These are phyloP conservation scores for Pteropus rufus DNA, from an alignment of 2,797 vertebrate species.

Conservation along the genomic window DNA sequence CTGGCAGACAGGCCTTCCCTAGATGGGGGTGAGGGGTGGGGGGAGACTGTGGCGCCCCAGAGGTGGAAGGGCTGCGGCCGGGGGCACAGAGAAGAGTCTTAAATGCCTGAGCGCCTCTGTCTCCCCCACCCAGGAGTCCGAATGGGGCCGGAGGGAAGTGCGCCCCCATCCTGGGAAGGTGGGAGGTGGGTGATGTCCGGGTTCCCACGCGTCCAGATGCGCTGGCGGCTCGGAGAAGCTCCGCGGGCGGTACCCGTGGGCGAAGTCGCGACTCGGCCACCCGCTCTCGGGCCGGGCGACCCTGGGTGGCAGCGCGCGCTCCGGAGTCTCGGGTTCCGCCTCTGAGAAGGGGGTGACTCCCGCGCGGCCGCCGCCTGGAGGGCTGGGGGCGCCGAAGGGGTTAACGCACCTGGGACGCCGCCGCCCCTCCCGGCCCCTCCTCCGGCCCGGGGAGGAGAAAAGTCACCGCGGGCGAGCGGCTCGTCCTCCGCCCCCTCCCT, in stretches of 20 bases:
- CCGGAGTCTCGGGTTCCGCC: not conserved
- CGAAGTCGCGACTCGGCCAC: not conserved
- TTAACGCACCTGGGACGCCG: constrained; percentile 77
- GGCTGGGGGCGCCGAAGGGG: constrained; percentile 46
- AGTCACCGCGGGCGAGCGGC: not conserved
- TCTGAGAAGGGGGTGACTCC: not conserved
- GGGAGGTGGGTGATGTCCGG: not conserved
- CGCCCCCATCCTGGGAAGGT: too few species aligned
- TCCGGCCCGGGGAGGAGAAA: constrained; percentile 17
- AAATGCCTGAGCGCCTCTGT: not conserved
- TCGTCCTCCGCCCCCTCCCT: not conserved
- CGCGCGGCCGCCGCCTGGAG: not conserved
- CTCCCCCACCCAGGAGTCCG: not conserved
- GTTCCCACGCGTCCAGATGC: not conserved
- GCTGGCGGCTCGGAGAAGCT: not conserved
- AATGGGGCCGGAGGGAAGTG: not conserved
- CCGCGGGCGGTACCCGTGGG: not conserved
- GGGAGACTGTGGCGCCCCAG: not conserved
- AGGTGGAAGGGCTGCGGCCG: not conserved
- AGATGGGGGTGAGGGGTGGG: not conserved
- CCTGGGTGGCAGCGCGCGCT: not conserved
- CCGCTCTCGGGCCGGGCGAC: not conserved
- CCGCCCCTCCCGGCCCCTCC: constrained; percentile 72
- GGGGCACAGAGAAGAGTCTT: not conserved
- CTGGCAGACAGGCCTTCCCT: not conserved